Percentiles rank a stretch among this genome's conserved stretches.
These are phyloP conservation scores for Leucania comma DNA, from an alignment of 2,888 invertebrate genomes.

Conservation along the genomic window DNA sequence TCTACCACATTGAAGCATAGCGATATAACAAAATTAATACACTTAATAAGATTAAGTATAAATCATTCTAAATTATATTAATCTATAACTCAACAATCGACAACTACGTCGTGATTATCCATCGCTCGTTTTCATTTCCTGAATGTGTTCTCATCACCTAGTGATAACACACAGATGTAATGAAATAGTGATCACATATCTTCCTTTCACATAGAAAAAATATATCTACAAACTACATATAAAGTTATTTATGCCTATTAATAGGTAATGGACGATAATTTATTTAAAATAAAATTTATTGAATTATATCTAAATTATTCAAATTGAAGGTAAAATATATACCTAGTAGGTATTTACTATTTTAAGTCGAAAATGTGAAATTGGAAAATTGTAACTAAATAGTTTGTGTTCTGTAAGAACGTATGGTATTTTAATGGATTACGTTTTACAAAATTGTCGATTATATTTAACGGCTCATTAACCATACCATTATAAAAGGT, in stretches of 20 bases:
- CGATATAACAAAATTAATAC: constrained; percentile 67
- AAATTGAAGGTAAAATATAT: constrained; percentile 62
- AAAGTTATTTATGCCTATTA: constrained; percentile 79
- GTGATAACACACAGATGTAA: constrained; percentile 77
- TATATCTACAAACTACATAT: constrained; percentile 64
- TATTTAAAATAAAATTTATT: constrained; percentile 70
- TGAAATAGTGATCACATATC: constrained; percentile 83
- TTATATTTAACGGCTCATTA: constrained; percentile 30
- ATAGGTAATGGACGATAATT: constrained; percentile 72
- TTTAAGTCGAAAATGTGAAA: constrained; percentile 60
- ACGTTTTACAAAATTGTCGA: constrained; percentile 30
- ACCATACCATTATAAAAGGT: constrained; percentile 23
- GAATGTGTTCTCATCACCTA: constrained; percentile 77
- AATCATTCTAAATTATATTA: constrained; percentile 79
- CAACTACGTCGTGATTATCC: constrained; percentile 45
- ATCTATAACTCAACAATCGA: constrained; percentile 67
- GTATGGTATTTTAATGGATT: constrained; percentile 38
- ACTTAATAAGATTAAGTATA: constrained; percentile 87
- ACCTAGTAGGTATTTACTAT: constrained; percentile 54
- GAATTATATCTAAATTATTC: constrained; percentile 65
- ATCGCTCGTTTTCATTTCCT: constrained; percentile 69
- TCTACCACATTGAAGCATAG: constrained; percentile 52
- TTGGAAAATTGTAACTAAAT: constrained; percentile 49
- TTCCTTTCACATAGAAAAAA: constrained; percentile 80
- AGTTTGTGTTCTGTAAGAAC: constrained; percentile 63